Evolutionary conservation across 2,888 invertebrate genomes (phyloP).

Genomic region (Drosophila peninsularis): DNA sequence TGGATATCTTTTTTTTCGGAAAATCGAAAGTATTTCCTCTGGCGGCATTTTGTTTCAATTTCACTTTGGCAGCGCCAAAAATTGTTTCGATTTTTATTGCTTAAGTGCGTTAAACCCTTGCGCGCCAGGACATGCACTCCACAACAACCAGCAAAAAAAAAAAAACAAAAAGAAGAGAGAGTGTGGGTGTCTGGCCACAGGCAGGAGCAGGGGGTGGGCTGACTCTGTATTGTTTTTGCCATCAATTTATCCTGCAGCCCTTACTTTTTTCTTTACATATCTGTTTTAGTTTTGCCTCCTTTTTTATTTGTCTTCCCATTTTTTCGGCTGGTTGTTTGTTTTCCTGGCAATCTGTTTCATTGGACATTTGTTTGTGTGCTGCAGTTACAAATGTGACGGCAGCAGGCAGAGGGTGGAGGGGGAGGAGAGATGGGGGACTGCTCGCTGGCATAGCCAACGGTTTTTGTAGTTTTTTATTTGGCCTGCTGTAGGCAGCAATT

Average conservation of each 20-base stretch:
- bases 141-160: neutral
- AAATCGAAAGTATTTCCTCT: constrained; percentile 69
- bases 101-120: constrained; percentile 80
- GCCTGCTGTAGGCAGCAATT: constrained; percentile 59
- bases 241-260: constrained; percentile 69
- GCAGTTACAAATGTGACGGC: constrained; percentile 55
- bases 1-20: constrained; percentile 22
- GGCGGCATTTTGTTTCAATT: constrained; percentile 75
- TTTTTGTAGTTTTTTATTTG: constrained; percentile 39
- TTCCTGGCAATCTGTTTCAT: constrained; percentile 73
- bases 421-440: neutral
- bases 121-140: constrained; percentile 61
- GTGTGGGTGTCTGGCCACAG: neutral
- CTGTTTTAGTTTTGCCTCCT: constrained; percentile 24
- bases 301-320: constrained; percentile 17
- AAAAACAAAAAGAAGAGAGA: neutral
- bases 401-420: neutral
- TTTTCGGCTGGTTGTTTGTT: constrained; percentile 56
- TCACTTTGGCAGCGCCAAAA: constrained; percentile 73
- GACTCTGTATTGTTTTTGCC: constrained; percentile 59
- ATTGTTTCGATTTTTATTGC: constrained; percentile 81
- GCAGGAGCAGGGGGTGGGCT: neutral
- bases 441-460: neutral
- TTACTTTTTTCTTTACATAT: constrained; percentile 37
- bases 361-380: constrained; percentile 74